phyloP scores from a whole-genome alignment of 2,797 vertebrate genomes.

The Telmatherina bonti region DNA sequence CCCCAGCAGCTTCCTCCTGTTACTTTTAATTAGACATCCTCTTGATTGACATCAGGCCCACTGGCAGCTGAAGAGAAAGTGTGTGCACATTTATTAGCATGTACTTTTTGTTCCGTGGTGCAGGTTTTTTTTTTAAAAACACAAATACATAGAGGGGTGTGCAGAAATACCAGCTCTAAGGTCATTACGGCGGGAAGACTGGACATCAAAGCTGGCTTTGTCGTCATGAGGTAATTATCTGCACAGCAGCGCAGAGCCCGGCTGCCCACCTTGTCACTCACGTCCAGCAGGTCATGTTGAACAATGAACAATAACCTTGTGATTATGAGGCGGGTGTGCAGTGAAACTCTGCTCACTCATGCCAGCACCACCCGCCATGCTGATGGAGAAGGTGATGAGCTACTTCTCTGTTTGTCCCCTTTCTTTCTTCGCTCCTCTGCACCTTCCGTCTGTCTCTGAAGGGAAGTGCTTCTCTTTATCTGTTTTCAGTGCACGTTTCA shows the following conservation, averaged over 20 bases:
- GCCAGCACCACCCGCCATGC: slow-evolving; percentile 48
- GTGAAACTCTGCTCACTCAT: slow-evolving; percentile 59
- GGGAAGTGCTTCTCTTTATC: slow-evolving; percentile 74
- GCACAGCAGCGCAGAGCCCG: slow-evolving; percentile 56
- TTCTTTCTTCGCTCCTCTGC: slow-evolving; percentile 25
- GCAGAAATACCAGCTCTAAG: slow-evolving; percentile 71
- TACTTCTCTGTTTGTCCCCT: slow-evolving; percentile 63
- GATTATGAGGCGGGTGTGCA: slow-evolving; percentile 69
- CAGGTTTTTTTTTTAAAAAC: slow-evolving; percentile 9
- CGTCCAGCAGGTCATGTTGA: slow-evolving; percentile 67
- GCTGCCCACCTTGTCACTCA: slow-evolving; percentile 79
- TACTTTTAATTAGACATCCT: slow-evolving; percentile 89
- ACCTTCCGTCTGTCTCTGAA: slow-evolving; percentile 42
- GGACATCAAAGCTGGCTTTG: slow-evolving; percentile 82
- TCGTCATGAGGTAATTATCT: slow-evolving; percentile 82
- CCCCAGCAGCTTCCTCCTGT: slow-evolving; percentile 87
- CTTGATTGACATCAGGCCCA: slow-evolving; percentile 86
- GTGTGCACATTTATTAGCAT: slow-evolving; percentile 22
- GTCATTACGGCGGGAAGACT: slow-evolving; percentile 72
- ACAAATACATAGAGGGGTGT: slow-evolving; percentile 46
- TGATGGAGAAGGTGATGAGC: slow-evolving; percentile 74
- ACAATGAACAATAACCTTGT: slow-evolving; percentile 80
- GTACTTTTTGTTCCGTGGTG: neutral
- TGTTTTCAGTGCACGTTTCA: slow-evolving; percentile 76
- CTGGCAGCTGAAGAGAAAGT: slow-evolving; percentile 61